Evolutionary conservation across 2,888 invertebrate genomes (phyloP), one percentile per base, ranked within the genome.

Genomic region (Morpho helenor): DNA sequence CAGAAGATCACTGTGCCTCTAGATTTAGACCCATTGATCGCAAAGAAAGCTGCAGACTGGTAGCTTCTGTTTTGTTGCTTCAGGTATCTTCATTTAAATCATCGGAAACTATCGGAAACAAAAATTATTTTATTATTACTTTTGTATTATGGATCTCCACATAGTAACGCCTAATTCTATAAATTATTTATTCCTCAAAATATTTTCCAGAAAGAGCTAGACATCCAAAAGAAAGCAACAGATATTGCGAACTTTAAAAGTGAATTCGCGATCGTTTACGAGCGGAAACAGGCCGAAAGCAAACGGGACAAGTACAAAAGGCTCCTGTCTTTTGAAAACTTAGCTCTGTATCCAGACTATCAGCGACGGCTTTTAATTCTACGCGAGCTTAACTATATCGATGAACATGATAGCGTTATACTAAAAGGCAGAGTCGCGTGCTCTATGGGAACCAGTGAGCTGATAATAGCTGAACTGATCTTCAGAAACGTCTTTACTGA

Each of bases 381-480:
- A 7, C 93, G 94, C 67, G 91, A 93, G 52, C 85, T 99, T 39
- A 94, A 95, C 62, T 96, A 96, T 73, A 89, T 90, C 23, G 90
- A 90, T 63, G 90, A 90, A 53, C 83, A 88, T 23, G 88, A 90
- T 62, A 84, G 82, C 31, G 90, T 90, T 16, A 89, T 89, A 63
- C 68, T 90, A 7, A 90, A 90, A 74, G 88, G 88, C 68, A 67
- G 88, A 49, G 90, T 90, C 0, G 90, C 90, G 0, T 90, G 90
- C 66, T 84, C 88, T 0, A 90, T 90, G 90, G 87, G 89, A 0
- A 89, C 90, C 68, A 96, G 96, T 73, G 99, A 98, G 80, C 89
- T 99, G 22, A 92, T 99, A 55, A 95, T 99, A 62, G 99, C 99
- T 0, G 99, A 99, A 80, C 87, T 99, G 49, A 95, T 99, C 44